A percentile compares a stretch with the other conserved stretches of the same genome.
These are phyloP conservation scores for Uropetala carovei DNA, from an alignment of 2,888 invertebrate genomes.

Conservation along the genomic window DNA sequence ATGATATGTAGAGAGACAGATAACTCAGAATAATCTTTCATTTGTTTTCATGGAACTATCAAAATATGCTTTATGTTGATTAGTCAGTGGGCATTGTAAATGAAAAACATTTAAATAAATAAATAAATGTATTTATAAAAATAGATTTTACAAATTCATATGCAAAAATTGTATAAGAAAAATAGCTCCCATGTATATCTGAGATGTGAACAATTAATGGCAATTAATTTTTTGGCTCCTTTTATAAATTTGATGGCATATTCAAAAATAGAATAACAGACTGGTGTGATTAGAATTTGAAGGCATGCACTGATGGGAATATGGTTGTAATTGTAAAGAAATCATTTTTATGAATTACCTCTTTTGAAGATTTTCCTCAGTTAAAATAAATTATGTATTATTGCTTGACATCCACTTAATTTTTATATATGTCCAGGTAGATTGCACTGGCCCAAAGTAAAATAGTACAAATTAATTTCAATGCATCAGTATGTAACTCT, in stretches of 20 bases:
- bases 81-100: neutral
- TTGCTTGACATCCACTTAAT: no score
- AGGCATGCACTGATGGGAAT: neutral
- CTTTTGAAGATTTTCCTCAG: neutral
- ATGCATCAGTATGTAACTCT: neutral
- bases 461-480: neutral
- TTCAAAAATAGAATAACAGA: neutral
- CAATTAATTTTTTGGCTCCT: neutral
- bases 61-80: no score
- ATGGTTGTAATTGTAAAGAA: neutral
- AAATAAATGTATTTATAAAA: slow-evolving; percentile 60
- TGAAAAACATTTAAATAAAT: slow-evolving; percentile 41
- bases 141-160: slow-evolving; percentile 34
- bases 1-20: no score
- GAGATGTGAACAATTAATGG: neutral
- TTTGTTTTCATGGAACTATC: no score
- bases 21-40: no score
- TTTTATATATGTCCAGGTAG: no score
- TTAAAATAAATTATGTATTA: neutral
- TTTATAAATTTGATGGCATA: neutral
- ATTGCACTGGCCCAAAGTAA: no score
- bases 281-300: neutral
- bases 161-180: neutral
- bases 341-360: neutral
- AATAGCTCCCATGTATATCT: neutral